Conservation (phyloP, 2,113 vertebrate genomes). For the Ploceus nigricollis region DNA sequence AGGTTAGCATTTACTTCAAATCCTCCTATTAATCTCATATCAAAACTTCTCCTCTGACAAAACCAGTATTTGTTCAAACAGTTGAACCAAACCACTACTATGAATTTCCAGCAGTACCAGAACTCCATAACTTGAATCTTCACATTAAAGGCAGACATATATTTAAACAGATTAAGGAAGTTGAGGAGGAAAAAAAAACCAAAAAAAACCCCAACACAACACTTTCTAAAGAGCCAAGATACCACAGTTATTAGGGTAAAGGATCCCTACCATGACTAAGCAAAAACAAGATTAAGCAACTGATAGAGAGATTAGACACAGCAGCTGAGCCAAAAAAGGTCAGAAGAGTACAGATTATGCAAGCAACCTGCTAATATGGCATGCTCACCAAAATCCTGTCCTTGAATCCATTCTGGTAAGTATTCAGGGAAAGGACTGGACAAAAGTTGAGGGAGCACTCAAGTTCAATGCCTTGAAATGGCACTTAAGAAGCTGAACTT, state of each 20-base stretch:
- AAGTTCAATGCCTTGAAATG: background rate
- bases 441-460: background rate
- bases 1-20: background rate
- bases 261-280: constrained; percentile 60
- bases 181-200: background rate
- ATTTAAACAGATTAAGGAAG: background rate
- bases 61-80: background rate
- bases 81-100: background rate
- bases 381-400: background rate
- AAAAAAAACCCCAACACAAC: rapidly evolving
- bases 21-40: background rate
- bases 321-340: constrained; percentile 5
- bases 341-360: constrained; percentile 4
- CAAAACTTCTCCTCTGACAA: background rate
- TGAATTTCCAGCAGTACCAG: background rate
- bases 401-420: background rate
- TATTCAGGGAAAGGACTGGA: background rate
- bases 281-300: constrained; percentile 47
- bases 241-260: background rate
- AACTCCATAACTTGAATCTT: background rate
- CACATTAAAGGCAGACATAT: background rate
- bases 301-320: constrained; percentile 1
- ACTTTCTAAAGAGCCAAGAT: background rate
- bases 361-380: background rate
- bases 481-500: background rate